Base-by-base conservation (phyloP, 2,113 vertebrate genomes). In the Atractosteus spatula region DNA sequence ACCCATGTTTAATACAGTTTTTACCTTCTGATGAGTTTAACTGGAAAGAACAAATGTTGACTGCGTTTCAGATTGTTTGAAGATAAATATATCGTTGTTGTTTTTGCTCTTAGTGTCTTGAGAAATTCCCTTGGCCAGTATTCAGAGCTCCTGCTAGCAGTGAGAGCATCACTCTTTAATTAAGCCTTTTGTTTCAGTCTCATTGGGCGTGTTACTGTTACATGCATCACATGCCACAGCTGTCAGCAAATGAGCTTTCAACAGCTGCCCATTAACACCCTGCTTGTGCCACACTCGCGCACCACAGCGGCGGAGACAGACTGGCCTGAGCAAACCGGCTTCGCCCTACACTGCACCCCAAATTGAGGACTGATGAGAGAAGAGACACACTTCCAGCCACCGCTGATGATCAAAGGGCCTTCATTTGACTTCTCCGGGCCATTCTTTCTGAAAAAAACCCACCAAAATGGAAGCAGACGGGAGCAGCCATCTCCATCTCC, bases 231-330 rank as follows among this genome's bases (percentile, higher is more conserved):
- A 59, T 4, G 17, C n/a, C 61, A 41, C 59, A 71, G 47, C 47
- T 51, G 47, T 51, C 47, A 51, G 72, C 72, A 82, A 71, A 72
- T 68, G 41, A 70, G 74, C 77, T 83, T 85, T 82, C 82, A 85
- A 72, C 82, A 80, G 78, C 79, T 79, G 78, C 83, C 78, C 71
- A 83, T 88, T 83, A 78, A 66, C 44, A 56, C 72, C 69, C 61
- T 1, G 69, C 67, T 74, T 71, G 78, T 14, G 5, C 69, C 68
- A 71, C 62, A 66, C 54, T 47, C 7, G 82, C 61, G 73, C 44
- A 64, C 64, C 61, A 66, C 69, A 61, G 77, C 62, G 68, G 73
- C 77, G 76, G 74, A 68, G 61, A 59, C 44, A n/a, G 74, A 10
- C 47, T 10, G 5, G 10, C 10, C 47, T 51, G 10, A 69, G 71